These are phyloP conservation scores for Cryptomyrus ogoouensis DNA, from an alignment of 2,113 vertebrate species.

Conservation along the genomic window DNA sequence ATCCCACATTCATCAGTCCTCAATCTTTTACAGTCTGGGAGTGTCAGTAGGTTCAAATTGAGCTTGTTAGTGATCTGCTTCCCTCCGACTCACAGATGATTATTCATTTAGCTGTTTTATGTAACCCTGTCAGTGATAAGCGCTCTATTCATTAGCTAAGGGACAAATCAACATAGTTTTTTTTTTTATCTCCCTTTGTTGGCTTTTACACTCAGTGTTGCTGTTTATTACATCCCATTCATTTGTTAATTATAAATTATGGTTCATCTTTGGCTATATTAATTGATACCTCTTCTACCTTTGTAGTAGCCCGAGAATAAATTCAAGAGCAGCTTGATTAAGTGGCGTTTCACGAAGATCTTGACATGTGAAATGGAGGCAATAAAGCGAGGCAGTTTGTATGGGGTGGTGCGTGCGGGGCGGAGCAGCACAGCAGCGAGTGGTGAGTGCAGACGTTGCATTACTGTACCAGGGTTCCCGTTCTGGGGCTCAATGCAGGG, in stretches of 20 bases:
- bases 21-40: conserved; percentile 71
- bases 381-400: conserved; percentile 40
- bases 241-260: conserved; percentile 99
- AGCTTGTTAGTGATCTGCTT: conserved; percentile 94
- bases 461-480: background rate
- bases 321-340: conserved; percentile 91
- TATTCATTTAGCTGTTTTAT: conserved; percentile 98
- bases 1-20: conserved; percentile 35
- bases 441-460: background rate
- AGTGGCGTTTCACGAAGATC: conserved; percentile 61
- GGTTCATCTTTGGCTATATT: conserved; percentile 86
- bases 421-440: conserved; percentile 5
- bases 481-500: background rate
- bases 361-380: conserved; percentile 51
- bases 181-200: conserved; percentile 76
- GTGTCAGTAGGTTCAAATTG: conserved; percentile 90
- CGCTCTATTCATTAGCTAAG: conserved; percentile 92
- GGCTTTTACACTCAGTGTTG: conserved; percentile 84
- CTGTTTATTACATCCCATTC: conserved; percentile 87
- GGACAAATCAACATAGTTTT: conserved; percentile 89
- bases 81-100: conserved; percentile 93
- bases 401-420: background rate
- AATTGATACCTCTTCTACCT: conserved; percentile 88
- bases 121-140: conserved; percentile 97
- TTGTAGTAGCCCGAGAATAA: conserved; percentile 81